Base-by-base conservation (phyloP, 2,888 invertebrate species). In the Macrosoma leucophasiata region DNA sequence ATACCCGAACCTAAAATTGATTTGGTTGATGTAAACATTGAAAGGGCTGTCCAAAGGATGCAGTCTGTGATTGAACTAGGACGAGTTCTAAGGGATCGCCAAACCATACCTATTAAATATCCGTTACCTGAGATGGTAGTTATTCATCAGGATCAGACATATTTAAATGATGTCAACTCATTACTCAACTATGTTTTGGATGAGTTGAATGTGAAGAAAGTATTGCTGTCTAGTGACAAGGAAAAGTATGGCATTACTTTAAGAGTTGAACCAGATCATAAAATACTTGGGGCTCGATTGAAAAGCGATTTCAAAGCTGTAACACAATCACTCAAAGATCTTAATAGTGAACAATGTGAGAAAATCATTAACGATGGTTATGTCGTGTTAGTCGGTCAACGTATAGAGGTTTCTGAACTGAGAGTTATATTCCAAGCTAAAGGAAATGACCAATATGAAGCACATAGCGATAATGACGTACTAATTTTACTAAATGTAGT, bases 101-200 rank as follows among this genome's bases (percentile, higher is more conserved):
- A 95, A 67, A 96, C 96, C 2, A 88, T 98, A 41, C 97, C 98
- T 0, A 88, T 97, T 2, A 98, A 98, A 86, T 98, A 98, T 79
- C 99, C 99, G 0, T 79, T 99, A 41, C 95, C 95, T 10, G 97
- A 98, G 78, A 90, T 98, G 50, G 91, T 98, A n/a, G 91, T 98
- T 4, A 94, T 99, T 48, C 95, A 97, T 66, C 92, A 94, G 48
- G 93, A 96, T 55, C 72, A 86, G 9, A 84, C 89, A 20, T 92
- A 92, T 51, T 86, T 98, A 36, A 79, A 89, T 2, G 95, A 96
- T 54, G 87, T 98, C 1, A 75, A 89, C 36, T 89, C 91, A 2
- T 81, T 99, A 24, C 87, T 96, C 58, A 87, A 88, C 11, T 98
- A 98, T 66, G 92, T 99, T 34, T 69, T 94, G 7, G 94, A 95